Conservation (phyloP, 2,888 invertebrate genomes). For the Bimastos eiseni region DNA sequence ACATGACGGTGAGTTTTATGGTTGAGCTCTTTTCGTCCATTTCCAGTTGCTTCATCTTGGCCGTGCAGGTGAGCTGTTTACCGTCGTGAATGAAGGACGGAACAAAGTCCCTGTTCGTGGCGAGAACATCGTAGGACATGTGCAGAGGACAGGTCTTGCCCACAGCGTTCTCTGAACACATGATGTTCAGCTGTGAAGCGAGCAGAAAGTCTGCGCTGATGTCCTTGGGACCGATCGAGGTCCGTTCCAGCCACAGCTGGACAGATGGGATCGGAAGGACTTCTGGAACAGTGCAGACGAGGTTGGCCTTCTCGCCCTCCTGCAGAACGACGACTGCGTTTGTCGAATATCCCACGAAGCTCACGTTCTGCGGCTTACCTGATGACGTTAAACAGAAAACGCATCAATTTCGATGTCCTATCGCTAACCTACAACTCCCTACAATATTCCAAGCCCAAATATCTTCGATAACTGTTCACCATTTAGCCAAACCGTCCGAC, state of each 20-base stretch:
- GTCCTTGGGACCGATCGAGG: not conserved
- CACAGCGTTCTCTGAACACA: not conserved
- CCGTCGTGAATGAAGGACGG: not conserved
- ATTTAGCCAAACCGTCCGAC: too few species aligned
- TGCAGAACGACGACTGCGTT: not conserved
- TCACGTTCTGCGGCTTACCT: not conserved
- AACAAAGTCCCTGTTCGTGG: not conserved
- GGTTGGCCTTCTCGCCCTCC: not conserved
- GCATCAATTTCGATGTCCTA: too few species aligned
- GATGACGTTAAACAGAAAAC: too few species aligned
- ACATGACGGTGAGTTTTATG: not conserved
- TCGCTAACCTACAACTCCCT: too few species aligned
- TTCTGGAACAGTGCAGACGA: not conserved
- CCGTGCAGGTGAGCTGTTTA: not conserved
- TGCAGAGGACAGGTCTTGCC: not conserved
- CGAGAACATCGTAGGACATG: not conserved
- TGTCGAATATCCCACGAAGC: not conserved
- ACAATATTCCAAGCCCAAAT: too few species aligned
- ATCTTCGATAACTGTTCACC: too few species aligned
- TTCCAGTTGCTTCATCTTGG: not conserved
- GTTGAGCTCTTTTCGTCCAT: not conserved
- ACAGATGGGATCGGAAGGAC: not conserved
- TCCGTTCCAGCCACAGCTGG: not conserved
- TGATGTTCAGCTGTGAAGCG: not conserved
- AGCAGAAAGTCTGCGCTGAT: not conserved